Evolutionary conservation across 2,888 invertebrate species (phyloP), one percentile per base, ranked within the genome.

Genomic region (Seira sanloemensis): DNA sequence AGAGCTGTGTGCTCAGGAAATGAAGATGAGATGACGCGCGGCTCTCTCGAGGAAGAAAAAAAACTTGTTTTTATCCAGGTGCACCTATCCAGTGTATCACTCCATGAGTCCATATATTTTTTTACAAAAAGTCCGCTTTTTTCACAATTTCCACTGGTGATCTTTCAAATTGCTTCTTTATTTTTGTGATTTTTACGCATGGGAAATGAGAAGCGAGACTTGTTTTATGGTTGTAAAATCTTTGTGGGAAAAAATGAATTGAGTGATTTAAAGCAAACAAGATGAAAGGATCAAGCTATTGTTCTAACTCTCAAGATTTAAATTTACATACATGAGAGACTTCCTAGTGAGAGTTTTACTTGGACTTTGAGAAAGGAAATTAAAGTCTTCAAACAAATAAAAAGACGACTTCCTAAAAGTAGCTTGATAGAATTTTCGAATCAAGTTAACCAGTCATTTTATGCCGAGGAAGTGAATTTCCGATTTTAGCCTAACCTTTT

Each of bases 231-330:
- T 50, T 12, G 12, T 50, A 1, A 18, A 16, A n/a, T 12, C n/a
- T 50, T 50, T 16, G 16, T n/a, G 12, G 37, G 37, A 37, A 7
- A 4, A 37, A 37, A 37, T 37, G 37, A 4, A 12, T 50, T 78
- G 78, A 78, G 66, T 71, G 78, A 78, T 78, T 78, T 78, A 72
- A 78, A 50, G 18, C 46, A 62, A 37, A 72, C 2, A 50, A 18
- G 50, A 2, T 7, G 2, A 50, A 12, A 50, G n/a, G 50, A 18
- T 50, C 50, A 50, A 16, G 50, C 16, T 50, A 50, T 50, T 50
- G 50, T 37, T 37, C 12, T 37, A 7, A 7, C 37, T 18, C n/a
- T 50, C n/a, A n/a, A 12, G 2, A 2, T 50, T 2, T 2, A 18
- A 50, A 50, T n/a, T n/a, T 50, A 18, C 16, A 50, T 1, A n/a